Evolutionary conservation across 2,797 vertebrate species (phyloP).

Genomic region (Dendrocincla fuliginosa): DNA sequence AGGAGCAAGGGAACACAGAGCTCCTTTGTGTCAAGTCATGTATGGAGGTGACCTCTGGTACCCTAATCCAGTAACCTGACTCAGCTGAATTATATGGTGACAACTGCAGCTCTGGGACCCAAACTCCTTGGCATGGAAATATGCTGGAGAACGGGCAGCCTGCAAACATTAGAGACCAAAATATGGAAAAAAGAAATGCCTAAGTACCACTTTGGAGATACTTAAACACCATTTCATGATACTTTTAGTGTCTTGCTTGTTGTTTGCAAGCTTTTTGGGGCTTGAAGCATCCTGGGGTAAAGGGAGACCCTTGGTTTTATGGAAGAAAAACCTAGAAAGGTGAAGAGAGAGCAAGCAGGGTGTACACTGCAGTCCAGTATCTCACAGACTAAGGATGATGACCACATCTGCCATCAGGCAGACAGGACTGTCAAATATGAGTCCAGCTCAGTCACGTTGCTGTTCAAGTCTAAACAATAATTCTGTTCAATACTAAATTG

Average conservation of each 20-base stretch:
- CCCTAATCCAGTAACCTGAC: not conserved
- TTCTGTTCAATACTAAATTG: not conserved
- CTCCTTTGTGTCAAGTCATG: fast-evolving
- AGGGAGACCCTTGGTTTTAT: fast-evolving
- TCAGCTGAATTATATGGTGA: not conserved
- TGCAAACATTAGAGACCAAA: not conserved
- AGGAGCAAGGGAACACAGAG: not conserved
- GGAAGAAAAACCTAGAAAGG: not conserved
- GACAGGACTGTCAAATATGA: not conserved
- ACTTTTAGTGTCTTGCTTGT: not conserved
- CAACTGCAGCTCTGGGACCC: not conserved
- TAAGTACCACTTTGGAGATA: not conserved
- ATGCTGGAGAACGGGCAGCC: not conserved
- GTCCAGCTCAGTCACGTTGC: not conserved
- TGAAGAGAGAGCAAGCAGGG: not conserved
- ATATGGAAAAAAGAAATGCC: not conserved
- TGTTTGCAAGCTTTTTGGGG: not conserved
- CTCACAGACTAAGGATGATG: not conserved
- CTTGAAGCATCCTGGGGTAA: not conserved
- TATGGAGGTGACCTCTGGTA: not conserved
- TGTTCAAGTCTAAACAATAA: not conserved
- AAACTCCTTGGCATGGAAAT: not conserved
- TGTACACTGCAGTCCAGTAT: not conserved
- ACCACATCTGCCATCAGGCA: not conserved
- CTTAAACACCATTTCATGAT: not conserved